Base-by-base conservation (phyloP, 2,888 invertebrate genomes). In the Gonocerus acuteangulatus region DNA sequence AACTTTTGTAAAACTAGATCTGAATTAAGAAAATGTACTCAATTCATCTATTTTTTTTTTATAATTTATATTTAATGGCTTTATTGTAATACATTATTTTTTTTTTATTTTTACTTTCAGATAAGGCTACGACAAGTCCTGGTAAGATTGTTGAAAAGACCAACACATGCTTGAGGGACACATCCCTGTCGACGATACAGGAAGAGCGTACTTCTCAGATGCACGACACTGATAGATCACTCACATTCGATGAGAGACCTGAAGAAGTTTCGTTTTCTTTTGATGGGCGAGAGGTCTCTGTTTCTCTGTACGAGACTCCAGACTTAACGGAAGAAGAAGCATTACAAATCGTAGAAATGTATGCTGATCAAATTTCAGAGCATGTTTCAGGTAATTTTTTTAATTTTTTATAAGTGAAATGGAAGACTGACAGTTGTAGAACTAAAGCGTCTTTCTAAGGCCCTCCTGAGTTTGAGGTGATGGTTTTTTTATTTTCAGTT, bases 271-370 rank as follows among this genome's bases (percentile, higher is more conserved):
- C 91, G 0, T 91, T 92, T 71, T 91, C 90, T 1, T 91, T 93
- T 68, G 92, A 92, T 70, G 92, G 92, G 2, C 90, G 89, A 75
- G 92, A 93, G 76, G 89, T 92, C 0, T 91, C 91, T 0, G 89
- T 92, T 0, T 92, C 92, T 2, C 75, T 93, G 2, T 93, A 92
- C 71, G 93, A 93, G 77, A 93, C 93, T 1, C 93, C 93, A 0
- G 93, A 93, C 75, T 77, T 93, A 52, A 93, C 92, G 0, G 91
- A 93, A 74, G 90, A 92, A 73, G 92, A 93, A 76, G 93, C 92
- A 0, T 77, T 91, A 32, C 88, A 92, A 76, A 90, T 93, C 69
- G 87, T 92, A 0, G 92, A 93, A 79, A 92, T 93, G 90, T 93
- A 92, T 71, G 93, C 93, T 0, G 91, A 93, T 72, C 91, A 93